Evolutionary conservation across 2,113 vertebrate species (phyloP).

Genomic region (Gadus chalcogrammus): DNA sequence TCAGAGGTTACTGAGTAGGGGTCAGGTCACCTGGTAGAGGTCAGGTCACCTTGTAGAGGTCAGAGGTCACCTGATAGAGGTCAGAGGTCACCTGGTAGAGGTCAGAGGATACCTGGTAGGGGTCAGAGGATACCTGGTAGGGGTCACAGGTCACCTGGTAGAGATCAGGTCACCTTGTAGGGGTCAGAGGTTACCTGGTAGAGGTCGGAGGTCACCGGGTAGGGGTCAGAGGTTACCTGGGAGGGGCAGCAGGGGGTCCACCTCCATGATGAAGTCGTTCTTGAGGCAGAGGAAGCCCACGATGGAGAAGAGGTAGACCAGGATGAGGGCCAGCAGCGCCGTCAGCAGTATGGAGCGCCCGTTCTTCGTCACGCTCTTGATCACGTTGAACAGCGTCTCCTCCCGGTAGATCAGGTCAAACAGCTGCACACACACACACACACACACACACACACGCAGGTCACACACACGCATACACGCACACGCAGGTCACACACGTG

Average conservation of each 20-base stretch:
- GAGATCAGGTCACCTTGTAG: not conserved
- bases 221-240: conserved; percentile 25
- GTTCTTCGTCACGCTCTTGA: conserved; percentile 95
- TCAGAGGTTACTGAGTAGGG: too few relatives aligned
- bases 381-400: conserved; percentile 97
- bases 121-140: not conserved
- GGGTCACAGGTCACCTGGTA: too few relatives aligned
- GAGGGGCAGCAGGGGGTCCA: conserved; percentile 77
- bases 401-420: conserved; percentile 98
- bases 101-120: conserved; percentile 28
- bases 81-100: not conserved
- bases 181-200: not conserved
- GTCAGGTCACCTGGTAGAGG: not conserved
- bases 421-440: conserved; percentile 70
- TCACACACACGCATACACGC: conserved; percentile 13
- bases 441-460: conserved; percentile 4
- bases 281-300: conserved; percentile 95
- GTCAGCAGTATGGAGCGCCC: conserved; percentile 97
- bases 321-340: conserved; percentile 93
- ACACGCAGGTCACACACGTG: not conserved
- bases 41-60: not conserved
- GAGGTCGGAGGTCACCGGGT: not conserved
- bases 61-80: not conserved
- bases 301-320: conserved; percentile 99
- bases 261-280: conserved; percentile 96